Percentiles rank a stretch among this genome's conserved stretches.
Evolutionary conservation across 1,140 invertebrate species (phyloP).

Genomic region (Capitella teleta): DNA sequence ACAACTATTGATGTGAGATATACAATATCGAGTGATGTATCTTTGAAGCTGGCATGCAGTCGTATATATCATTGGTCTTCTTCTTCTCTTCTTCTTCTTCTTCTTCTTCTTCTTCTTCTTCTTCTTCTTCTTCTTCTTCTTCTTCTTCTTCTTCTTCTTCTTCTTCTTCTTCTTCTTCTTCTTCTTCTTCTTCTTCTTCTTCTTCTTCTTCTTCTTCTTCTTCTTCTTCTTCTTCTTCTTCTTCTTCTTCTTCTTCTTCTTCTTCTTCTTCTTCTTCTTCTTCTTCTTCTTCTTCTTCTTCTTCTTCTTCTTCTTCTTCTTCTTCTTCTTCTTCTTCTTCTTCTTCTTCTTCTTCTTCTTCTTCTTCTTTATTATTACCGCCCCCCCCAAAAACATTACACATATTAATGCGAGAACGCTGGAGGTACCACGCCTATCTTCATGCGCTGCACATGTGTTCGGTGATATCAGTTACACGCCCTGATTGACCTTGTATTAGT

Average conservation of each 20-base stretch:
- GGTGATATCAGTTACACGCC: too few species aligned
- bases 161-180: conserved; percentile 1
- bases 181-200: conserved; percentile 7
- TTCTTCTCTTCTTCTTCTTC: conserved; percentile 3
- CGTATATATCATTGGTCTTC: too few species aligned
- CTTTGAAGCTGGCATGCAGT: too few species aligned
- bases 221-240: conserved; percentile 4
- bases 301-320: conserved; percentile 8
- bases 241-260: conserved; percentile 8
- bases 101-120: conserved; percentile 1
- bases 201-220: conserved; percentile 3
- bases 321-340: conserved; percentile 11
- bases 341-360: conserved; percentile 11
- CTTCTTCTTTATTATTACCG: conserved; percentile 6
- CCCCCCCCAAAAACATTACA: too few species aligned
- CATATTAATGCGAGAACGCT: too few species aligned
- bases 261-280: conserved; percentile 9
- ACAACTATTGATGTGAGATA: too few species aligned
- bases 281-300: conserved; percentile 9
- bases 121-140: conserved; percentile 4
- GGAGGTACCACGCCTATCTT: too few species aligned
- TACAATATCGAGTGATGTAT: too few species aligned
- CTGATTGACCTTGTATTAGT: too few species aligned
- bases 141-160: conserved; percentile 2
- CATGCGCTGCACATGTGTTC: too few species aligned